Evolutionary conservation across 2,113 vertebrate species (phyloP).

Genomic region (Sinocyclocheilus anophthalmus): DNA sequence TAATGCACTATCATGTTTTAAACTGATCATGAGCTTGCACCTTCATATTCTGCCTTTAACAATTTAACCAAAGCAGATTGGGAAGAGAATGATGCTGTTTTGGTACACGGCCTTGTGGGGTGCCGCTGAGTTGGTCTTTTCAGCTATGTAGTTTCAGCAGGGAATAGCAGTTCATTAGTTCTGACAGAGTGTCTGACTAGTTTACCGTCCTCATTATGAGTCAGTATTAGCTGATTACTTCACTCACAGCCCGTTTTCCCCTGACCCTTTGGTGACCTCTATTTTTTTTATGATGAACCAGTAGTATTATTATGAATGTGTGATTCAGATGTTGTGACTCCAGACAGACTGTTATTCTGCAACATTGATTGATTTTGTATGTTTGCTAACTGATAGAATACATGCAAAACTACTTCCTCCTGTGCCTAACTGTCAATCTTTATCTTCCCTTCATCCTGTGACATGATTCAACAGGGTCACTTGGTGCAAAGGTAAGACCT

Average conservation of each 20-base stretch:
- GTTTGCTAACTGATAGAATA: background rate
- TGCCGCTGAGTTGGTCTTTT: background rate
- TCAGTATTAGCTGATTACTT: slow-evolving; percentile 15
- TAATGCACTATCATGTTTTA: background rate
- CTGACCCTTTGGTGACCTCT: background rate
- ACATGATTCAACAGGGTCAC: slow-evolving; percentile 73
- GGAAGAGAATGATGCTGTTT: slow-evolving; percentile 50
- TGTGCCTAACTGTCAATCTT: slow-evolving; percentile 67
- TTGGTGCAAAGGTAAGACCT: slow-evolving; percentile 83
- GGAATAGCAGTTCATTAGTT: slow-evolving; percentile 29
- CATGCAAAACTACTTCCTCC: background rate
- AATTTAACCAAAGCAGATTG: slow-evolving; percentile 49
- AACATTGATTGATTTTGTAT: background rate
- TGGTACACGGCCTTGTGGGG: slow-evolving; percentile 37
- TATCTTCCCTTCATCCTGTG: slow-evolving; percentile 46
- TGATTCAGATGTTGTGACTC: background rate
- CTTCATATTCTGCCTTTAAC: background rate
- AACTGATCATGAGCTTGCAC: slow-evolving; percentile 27
- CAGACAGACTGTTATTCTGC: background rate
- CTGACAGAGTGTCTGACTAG: slow-evolving; percentile 33
- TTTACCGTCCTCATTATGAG: slow-evolving; percentile 14
- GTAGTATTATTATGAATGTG: background rate
- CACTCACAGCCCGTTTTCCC: background rate
- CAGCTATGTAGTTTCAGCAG: background rate
- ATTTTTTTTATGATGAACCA: background rate